Evolutionary conservation across 2,888 invertebrate genomes (phyloP).

Genomic region (Synanthedon andrenaeformis): DNA sequence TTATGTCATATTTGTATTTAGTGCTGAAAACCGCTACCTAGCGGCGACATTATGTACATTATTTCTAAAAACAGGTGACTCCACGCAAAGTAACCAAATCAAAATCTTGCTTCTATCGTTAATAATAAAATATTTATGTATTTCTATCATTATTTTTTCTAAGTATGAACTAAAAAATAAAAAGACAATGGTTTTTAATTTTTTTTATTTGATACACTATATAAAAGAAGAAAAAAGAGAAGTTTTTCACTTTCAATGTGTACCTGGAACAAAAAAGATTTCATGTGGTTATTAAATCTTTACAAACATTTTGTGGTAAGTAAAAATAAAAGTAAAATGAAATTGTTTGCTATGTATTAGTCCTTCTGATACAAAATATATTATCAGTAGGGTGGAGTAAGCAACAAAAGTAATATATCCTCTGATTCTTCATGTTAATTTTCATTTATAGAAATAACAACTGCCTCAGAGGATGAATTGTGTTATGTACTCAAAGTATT

Average conservation of each 20-base stretch:
- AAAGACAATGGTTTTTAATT: slow-evolving; percentile 12
- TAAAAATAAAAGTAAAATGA: not conserved
- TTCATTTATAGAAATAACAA: slow-evolving; percentile 39
- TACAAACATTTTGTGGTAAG: not conserved
- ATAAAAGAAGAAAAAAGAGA: not conserved
- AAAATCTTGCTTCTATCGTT: too few species aligned
- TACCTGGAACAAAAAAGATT: slow-evolving; percentile 35
- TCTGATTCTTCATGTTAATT: slow-evolving; percentile 53
- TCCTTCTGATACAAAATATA: slow-evolving; percentile 26
- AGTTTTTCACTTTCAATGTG: slow-evolving; percentile 26
- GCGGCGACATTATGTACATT: too few species aligned
- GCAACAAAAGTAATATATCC: slow-evolving; percentile 38
- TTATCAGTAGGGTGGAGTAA: slow-evolving; percentile 44
- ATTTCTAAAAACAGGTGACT: too few species aligned
- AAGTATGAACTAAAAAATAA: not conserved
- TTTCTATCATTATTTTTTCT: not conserved
- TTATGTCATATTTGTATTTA: too few species aligned
- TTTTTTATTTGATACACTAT: slow-evolving; percentile 58
- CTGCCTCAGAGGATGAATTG: slow-evolving; percentile 51
- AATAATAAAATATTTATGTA: too few species aligned
- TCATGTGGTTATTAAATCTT: not conserved
- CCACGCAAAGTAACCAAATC: too few species aligned
- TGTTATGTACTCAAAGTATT: too few species aligned
- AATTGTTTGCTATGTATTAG: slow-evolving; percentile 41
- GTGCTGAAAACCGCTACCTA: too few species aligned